Base-by-base conservation (phyloP, 92 coral and sea anemone genomes). In the Zoanthus gigantus region DNA sequence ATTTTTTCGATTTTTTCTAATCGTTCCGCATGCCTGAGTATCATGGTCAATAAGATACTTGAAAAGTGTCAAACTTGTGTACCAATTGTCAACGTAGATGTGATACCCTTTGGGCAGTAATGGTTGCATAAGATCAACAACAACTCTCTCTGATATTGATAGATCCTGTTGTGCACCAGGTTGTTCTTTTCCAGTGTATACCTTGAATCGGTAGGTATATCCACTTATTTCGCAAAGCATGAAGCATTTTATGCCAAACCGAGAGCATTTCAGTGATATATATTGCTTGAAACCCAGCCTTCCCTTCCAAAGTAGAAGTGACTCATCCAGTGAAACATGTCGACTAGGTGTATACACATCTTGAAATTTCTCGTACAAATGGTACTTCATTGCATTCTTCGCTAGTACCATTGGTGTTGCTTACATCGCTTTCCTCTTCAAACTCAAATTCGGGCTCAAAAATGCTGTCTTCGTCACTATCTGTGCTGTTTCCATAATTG, bases 241-340 rank as follows among this genome's bases (percentile, higher is more conserved):
- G 29, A 67, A 87, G 10, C 65, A 61, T 77, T 76, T 87, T 9
- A 86, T 77, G 18, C 90, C 84, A 76, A 77, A 90, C 31, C 90
- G 71, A 23, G 92, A 78, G 50, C 83, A 63, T 61, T 90, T 90
- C 48, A 58, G 68, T 3, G 88, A 83, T 12, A 86, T 86, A 66
- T 86, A 90, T 61, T 86, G 90, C 56, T 71, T 78, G 76, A 90
- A 90, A 63, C 71, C 82, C 50, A 90, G 72, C 16, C 84, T 71
- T 31, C 92, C 90, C 52, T 79, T 78, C 90, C 90, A 86, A 31
- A 86, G 72, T 9, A 90, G 74, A 5, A 90, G 65, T 16, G 71
- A 71, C 44, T 91, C 91, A 76, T 91, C 93, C 76, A 91, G 58
- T 18, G 83, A 81, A 34, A 87, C 83, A 44, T 86, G 14, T 46